Base-by-base conservation (phyloP, 2,797 vertebrate species). In the Lepilemur septentrionalis region DNA sequence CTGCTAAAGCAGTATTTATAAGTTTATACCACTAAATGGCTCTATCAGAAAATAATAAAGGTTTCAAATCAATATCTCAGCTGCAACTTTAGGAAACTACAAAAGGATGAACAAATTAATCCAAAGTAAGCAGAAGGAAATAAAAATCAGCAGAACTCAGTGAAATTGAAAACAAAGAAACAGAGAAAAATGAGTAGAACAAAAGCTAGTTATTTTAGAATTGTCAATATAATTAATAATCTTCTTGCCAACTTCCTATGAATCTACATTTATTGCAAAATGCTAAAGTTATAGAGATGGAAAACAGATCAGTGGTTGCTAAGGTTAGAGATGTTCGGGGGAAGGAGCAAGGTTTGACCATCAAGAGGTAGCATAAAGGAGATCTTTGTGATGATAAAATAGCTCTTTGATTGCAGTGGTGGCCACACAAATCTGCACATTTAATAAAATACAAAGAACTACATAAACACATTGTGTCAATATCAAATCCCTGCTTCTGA, bases 21-120 rank as follows among this genome's bases (percentile, higher is more conserved):
- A 70, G 69, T 55, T 72, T 61, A 55, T 59, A 87, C 28, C 32
- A n/a, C 25, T 78, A 76, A 72, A 6, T 81, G n/a, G 7, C 41
- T 81, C 28, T 86, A 12, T 79, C 4, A 86, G 48, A 20, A 93
- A 75, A n/a, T 79, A 75, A 72, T 20, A 30, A 80, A 30, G 48
- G 30, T 69, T 93, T 85, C 52, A 18, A 85, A 38, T 89, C 35
- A 81, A 59, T 70, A 81, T 28, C 14, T 78, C 13, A 48, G 41
- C 30, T 73, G 7, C 30, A 89, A 75, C 38, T 82, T 75, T 91
- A 65, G 72, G 46, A 89, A 92, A 73, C 17, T 50, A 65, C 13
- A 87, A 43, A 91, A 91, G 55, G 17, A 73, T 57, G 25, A 88
- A 55, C 20, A 88, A 63, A 79, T 84, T 72, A 94, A 89, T n/a